A percentile compares a stretch with the other conserved stretches of the same genome.
phyloP scores from a whole-genome alignment of 2,797 vertebrate genomes.

The Champsocephalus gunnari region DNA sequence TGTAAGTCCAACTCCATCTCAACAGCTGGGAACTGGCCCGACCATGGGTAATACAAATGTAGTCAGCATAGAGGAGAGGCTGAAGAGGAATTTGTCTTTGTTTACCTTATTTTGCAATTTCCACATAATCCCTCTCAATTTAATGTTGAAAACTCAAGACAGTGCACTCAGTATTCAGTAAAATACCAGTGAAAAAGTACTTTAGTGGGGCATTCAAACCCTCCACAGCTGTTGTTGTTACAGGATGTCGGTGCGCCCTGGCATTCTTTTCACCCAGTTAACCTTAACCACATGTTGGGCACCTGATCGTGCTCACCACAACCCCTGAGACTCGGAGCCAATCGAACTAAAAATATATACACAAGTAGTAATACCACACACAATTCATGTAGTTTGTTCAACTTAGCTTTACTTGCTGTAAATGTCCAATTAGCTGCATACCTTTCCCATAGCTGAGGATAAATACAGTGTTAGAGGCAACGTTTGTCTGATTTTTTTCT shows the following conservation, averaged over 20 bases:
- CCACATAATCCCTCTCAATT: slow-evolving; percentile 1
- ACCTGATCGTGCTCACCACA: slow-evolving; percentile 25
- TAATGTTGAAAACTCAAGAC: slow-evolving; percentile 10
- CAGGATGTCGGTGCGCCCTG: slow-evolving; percentile 37
- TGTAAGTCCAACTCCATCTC: neutral
- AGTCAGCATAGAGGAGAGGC: neutral
- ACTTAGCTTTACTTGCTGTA: neutral
- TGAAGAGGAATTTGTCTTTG: slow-evolving; percentile 14
- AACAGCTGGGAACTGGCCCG: neutral
- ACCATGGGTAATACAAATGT: slow-evolving; percentile 1
- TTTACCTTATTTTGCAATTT: slow-evolving; percentile 7
- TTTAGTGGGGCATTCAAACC: neutral
- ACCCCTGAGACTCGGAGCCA: slow-evolving; percentile 17
- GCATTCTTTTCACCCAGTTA: slow-evolving; percentile 31
- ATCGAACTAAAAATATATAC: slow-evolving; percentile 12
- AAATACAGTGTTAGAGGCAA: slow-evolving; percentile 8
- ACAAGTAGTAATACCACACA: slow-evolving; percentile 9
- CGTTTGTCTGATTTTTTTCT: neutral
- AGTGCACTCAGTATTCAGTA: neutral
- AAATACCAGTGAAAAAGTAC: neutral
- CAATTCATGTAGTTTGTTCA: slow-evolving; percentile 20
- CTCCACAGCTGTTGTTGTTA: neutral
- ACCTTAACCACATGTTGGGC: slow-evolving; percentile 59
- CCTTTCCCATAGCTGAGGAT: neutral
- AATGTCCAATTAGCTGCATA: no score